Percentiles rank a stretch among this genome's conserved stretches.
phyloP scores from a whole-genome alignment of 2,797 vertebrate species.

The Okamejei kenojei region DNA sequence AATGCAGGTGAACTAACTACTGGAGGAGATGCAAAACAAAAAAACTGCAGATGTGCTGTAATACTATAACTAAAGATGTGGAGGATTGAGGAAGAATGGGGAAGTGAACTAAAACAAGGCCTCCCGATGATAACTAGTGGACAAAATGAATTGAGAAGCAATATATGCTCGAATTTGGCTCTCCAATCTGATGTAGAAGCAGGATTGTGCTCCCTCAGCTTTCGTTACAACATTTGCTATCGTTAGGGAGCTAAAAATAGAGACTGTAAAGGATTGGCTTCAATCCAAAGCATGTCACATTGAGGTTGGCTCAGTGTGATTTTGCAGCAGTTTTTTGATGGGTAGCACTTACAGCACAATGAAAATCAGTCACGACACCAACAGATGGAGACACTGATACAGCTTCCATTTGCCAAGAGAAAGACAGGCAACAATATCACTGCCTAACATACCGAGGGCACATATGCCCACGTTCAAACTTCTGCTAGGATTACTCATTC shows the following conservation, averaged over 20 bases:
- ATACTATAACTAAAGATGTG: background rate
- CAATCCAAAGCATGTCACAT: background rate
- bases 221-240: too few species aligned
- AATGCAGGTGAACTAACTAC: too few species aligned
- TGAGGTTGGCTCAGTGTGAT: background rate
- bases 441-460: background rate
- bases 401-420: background rate
- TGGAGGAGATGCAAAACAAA: too few species aligned
- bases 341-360: background rate
- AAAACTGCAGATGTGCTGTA: too few species aligned
- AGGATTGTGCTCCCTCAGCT: background rate
- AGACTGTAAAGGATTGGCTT: background rate
- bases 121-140: background rate
- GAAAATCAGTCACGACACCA: background rate
- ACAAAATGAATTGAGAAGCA: background rate
- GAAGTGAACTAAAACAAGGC: background rate
- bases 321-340: background rate
- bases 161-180: background rate
- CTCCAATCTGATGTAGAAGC: background rate
- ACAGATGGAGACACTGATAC: background rate
- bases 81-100: background rate
- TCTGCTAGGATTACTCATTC: constrained; percentile 42
- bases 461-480: constrained; percentile 44
- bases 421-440: background rate
- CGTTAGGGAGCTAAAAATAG: background rate